Evolutionary conservation across 2,888 invertebrate genomes (phyloP).

Genomic region (Phortica okadai): DNA sequence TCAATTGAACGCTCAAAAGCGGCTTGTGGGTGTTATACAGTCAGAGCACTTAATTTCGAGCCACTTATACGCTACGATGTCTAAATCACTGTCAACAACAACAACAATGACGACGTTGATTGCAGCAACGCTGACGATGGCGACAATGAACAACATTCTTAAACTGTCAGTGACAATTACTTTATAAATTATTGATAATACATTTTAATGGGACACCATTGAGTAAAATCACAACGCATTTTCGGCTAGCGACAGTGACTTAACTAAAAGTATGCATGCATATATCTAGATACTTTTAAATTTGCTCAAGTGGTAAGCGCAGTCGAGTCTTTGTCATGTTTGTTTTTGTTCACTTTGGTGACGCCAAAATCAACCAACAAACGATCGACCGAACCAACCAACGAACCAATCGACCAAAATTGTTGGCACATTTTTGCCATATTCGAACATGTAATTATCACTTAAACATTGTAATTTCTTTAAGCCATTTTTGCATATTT

Average conservation of each 20-base stretch:
- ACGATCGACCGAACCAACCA: background rate
- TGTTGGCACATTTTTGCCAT: background rate
- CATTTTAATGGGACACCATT: constrained; percentile 40
- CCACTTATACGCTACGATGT: constrained; percentile 27
- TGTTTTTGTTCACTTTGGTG: background rate
- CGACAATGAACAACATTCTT: constrained; percentile 52
- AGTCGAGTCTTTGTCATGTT: background rate
- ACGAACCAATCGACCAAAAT: background rate
- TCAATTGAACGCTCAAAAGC: background rate
- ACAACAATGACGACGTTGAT: constrained; percentile 39
- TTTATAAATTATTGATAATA: constrained; percentile 67
- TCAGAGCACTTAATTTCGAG: constrained; percentile 7
- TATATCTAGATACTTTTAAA: background rate
- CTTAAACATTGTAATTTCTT: constrained; percentile 31
- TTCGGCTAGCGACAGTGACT: background rate
- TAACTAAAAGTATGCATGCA: background rate
- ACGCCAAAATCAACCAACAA: too few species aligned
- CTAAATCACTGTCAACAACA: constrained; percentile 38
- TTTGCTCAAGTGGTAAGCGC: background rate
- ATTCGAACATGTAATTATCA: constrained; percentile 13
- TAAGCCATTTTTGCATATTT: constrained; percentile 28
- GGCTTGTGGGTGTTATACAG: constrained; percentile 10
- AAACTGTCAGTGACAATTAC: constrained; percentile 62
- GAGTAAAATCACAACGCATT: constrained; percentile 17
- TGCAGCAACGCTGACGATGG: constrained; percentile 3